A percentile compares a stretch with the other conserved stretches of the same genome.
These are phyloP conservation scores for Tethea ocularis DNA, from an alignment of 2,888 invertebrate genomes.

Conservation along the genomic window DNA sequence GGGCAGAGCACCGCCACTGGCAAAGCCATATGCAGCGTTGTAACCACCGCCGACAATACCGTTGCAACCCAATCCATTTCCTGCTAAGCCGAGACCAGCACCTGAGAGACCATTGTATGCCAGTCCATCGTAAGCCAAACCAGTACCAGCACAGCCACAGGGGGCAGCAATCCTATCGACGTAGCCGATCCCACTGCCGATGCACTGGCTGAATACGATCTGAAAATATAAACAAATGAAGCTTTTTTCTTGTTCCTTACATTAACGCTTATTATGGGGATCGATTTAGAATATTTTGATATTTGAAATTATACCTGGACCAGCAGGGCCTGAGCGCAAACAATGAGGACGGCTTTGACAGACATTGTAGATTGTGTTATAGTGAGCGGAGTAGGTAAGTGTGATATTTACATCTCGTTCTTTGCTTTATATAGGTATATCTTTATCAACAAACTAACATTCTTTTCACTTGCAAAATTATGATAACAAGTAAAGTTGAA, in stretches of 20 bases:
- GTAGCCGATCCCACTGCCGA: neutral
- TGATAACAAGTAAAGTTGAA: neutral
- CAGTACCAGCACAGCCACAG: neutral
- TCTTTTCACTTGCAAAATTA: neutral
- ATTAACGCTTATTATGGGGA: too few relatives aligned
- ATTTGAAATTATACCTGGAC: slow-evolving; percentile 24
- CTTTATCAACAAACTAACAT: neutral
- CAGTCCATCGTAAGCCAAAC: slow-evolving; percentile 5
- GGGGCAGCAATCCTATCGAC: neutral
- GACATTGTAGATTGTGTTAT: slow-evolving; percentile 13
- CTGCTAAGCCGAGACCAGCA: neutral
- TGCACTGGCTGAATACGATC: slow-evolving; percentile 10
- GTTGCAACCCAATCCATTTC: neutral
- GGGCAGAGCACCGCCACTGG: slow-evolving; percentile 28
- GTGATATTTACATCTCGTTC: neutral
- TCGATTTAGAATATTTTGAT: neutral
- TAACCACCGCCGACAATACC: neutral
- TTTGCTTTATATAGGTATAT: neutral
- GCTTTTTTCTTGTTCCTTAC: neutral
- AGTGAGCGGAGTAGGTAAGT: neutral
- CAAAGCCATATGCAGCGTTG: slow-evolving; percentile 3
- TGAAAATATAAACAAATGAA: slow-evolving; percentile 9
- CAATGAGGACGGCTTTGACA: slow-evolving; percentile 12
- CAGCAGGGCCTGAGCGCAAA: slow-evolving; percentile 26
- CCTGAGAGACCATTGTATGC: neutral